These are phyloP conservation scores for Oplegnathus fasciatus DNA, from an alignment of 2,113 vertebrate genomes.

Conservation along the genomic window DNA sequence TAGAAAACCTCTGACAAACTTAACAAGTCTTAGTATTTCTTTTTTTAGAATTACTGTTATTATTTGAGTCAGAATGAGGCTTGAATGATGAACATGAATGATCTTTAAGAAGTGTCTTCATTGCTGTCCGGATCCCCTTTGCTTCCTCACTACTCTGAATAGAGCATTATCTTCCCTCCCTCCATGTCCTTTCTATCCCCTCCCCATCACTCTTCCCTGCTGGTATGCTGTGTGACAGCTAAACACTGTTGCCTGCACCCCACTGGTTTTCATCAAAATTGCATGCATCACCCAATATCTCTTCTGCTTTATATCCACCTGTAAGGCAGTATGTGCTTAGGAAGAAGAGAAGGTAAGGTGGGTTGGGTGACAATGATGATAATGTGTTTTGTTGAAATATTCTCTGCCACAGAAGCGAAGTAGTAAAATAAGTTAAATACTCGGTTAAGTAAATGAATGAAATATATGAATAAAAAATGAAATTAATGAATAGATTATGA, in stretches of 20 bases:
- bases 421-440: background rate
- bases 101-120: conserved; percentile 33
- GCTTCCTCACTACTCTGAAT: conserved; percentile 50
- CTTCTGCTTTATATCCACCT: conserved; percentile 51
- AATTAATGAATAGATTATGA: background rate
- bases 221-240: conserved; percentile 70
- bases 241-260: conserved; percentile 74
- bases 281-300: conserved; percentile 65
- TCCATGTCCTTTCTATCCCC: conserved; percentile 45
- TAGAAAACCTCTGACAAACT: background rate
- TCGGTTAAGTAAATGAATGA: background rate
- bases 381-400: conserved; percentile 4
- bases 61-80: background rate
- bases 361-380: background rate
- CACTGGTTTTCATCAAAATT: conserved; percentile 78
- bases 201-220: conserved; percentile 59
- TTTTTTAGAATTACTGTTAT: background rate
- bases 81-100: background rate
- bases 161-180: conserved; percentile 59
- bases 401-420: background rate
- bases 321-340: conserved; percentile 49
- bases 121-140: conserved; percentile 34
- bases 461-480: background rate
- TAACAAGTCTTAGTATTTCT: background rate
- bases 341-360: conserved; percentile 20